phyloP scores from a whole-genome alignment of 2,113 vertebrate genomes.

The Hiodon tergisus region DNA sequence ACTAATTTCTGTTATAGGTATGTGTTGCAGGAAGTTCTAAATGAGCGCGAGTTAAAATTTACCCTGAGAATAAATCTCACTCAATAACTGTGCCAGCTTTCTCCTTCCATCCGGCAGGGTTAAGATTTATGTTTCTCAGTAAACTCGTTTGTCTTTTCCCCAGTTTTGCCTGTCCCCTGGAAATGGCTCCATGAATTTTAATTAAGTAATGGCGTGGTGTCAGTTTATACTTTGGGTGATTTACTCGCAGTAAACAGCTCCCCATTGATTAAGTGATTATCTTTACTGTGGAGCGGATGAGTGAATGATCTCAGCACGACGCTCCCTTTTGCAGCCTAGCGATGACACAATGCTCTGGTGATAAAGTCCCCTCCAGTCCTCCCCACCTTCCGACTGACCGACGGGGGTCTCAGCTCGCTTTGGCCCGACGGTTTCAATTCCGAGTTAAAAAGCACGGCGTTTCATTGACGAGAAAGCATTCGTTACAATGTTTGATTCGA shows the following conservation, averaged over 20 bases:
- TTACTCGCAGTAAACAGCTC: constrained; percentile 10
- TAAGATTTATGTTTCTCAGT: constrained; percentile 3
- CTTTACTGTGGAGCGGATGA: neutral
- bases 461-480: too few species aligned
- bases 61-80: too few species aligned
- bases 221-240: constrained; percentile 33
- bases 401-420: too few species aligned
- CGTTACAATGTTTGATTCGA: too few species aligned
- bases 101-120: neutral
- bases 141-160: constrained; percentile 11
- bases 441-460: too few species aligned
- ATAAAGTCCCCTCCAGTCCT: too few species aligned
- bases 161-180: constrained; percentile 8
- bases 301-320: neutral
- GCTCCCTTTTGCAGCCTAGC: constrained; percentile 15
- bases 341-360: too few species aligned
- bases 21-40: too few species aligned
- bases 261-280: constrained; percentile 8
- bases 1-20: too few species aligned
- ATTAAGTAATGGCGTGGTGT: constrained; percentile 38
- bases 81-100: neutral
- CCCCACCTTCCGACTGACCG: too few species aligned
- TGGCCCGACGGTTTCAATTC: too few species aligned
- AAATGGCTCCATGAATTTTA: constrained; percentile 26
- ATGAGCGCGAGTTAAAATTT: too few species aligned